A percentile compares a stretch with the other conserved stretches of the same genome.
phyloP scores from a whole-genome alignment of 2,797 vertebrate genomes.

The Antrozous pallidus region DNA sequence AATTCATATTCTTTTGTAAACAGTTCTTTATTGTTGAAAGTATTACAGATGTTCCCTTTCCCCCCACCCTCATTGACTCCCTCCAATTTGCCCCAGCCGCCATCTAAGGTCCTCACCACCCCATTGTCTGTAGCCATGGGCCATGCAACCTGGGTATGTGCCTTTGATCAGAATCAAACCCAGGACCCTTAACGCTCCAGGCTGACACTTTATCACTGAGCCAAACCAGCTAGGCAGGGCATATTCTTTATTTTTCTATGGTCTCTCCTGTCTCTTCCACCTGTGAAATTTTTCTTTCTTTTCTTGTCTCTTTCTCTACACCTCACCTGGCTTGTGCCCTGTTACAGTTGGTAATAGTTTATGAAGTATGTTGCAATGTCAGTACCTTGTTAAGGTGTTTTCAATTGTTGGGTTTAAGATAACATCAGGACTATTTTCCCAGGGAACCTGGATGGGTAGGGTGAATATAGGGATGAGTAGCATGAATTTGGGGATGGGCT shows the following conservation, averaged over 20 bases:
- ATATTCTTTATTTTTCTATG: not conserved
- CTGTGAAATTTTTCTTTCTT: not conserved
- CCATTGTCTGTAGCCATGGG: no score
- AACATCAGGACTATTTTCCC: constrained; percentile 87
- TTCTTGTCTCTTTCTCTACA: not conserved
- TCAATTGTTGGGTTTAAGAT: constrained; percentile 84
- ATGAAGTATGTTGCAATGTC: constrained; percentile 80
- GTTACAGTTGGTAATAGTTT: constrained; percentile 84
- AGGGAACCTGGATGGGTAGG: constrained; percentile 83
- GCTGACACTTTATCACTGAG: no score
- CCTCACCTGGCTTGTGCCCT: fast-evolving
- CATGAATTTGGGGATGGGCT: constrained; percentile 82
- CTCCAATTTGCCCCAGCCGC: no score
- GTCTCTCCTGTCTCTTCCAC: not conserved
- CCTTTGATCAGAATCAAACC: no score
- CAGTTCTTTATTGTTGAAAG: no score
- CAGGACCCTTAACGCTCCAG: no score
- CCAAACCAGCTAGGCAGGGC: no score
- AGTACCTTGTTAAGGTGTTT: constrained; percentile 88
- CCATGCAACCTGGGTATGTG: no score
- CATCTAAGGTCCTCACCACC: no score
- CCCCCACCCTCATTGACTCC: no score
- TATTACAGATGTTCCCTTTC: no score
- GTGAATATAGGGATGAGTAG: constrained; percentile 80
- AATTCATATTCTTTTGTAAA: not conserved